phyloP scores from a whole-genome alignment of 2,797 vertebrate genomes.

The Taeniopygia guttata region DNA sequence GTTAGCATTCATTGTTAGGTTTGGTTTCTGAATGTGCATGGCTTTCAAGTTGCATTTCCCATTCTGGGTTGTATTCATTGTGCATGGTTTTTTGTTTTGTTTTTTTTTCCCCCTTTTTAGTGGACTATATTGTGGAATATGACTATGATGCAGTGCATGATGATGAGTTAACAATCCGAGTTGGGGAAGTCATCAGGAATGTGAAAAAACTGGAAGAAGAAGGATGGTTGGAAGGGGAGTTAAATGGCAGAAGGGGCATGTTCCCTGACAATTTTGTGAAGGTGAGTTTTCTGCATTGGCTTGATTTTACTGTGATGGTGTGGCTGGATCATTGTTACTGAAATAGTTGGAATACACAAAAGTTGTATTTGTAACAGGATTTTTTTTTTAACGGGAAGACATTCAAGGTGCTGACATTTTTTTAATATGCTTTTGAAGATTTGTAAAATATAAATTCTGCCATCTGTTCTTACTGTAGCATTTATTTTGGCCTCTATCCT shows the following conservation, averaged over 20 bases:
- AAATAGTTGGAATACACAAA: background rate
- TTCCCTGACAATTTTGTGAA: conserved; percentile 99
- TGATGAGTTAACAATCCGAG: conserved; percentile 90
- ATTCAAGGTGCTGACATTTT: background rate
- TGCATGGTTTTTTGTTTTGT: background rate
- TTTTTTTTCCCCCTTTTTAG: conserved; percentile 49
- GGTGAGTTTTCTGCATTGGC: conserved; percentile 74
- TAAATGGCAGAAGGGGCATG: conserved; percentile 89
- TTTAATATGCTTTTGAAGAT: background rate
- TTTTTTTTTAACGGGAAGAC: background rate
- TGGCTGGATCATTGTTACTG: background rate
- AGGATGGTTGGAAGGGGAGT: conserved; percentile 95
- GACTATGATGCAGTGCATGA: conserved; percentile 92
- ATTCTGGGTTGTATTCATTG: background rate
- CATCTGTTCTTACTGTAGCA: background rate
- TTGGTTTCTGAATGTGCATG: background rate
- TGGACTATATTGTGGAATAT: conserved; percentile 93
- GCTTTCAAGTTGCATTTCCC: background rate
- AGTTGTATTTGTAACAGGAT: background rate
- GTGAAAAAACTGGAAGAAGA: conserved; percentile 91
- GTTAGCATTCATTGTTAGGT: background rate
- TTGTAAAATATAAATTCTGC: background rate
- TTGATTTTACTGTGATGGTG: background rate
- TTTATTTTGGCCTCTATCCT: background rate
- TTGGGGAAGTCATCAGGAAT: conserved; percentile 90